Percentiles rank a stretch among this genome's conserved stretches.
phyloP scores from a whole-genome alignment of 2,888 invertebrate species.

The Entomobrya proxima region DNA sequence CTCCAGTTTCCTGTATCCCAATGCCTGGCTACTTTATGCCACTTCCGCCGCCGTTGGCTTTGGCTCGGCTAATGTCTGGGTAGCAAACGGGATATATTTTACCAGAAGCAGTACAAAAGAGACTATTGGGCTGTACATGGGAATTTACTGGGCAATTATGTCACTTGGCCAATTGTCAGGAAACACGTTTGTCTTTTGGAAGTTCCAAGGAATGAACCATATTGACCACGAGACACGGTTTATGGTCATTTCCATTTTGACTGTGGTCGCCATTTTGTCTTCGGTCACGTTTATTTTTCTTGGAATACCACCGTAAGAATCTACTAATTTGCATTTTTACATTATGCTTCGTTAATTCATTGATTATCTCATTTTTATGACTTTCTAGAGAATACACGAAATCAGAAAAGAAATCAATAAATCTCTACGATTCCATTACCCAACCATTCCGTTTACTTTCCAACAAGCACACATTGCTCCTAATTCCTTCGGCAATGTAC shows the following conservation, averaged over 20 bases:
- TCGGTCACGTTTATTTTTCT: conserved; percentile 79
- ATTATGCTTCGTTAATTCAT: neutral
- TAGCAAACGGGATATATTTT: conserved; percentile 94
- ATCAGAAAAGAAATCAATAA: neutral
- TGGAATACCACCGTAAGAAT: conserved; percentile 18
- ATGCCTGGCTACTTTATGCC: conserved; percentile 88
- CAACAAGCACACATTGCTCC: conserved; percentile 85
- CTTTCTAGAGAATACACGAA: neutral
- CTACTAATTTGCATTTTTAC: neutral
- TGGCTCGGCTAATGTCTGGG: conserved; percentile 97
- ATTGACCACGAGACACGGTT: conserved; percentile 86
- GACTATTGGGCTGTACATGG: conserved; percentile 94
- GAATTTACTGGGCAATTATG: conserved; percentile 97
- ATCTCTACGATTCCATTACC: conserved; percentile 7
- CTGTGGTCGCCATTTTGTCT: conserved; percentile 82
- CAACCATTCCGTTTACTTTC: conserved; percentile 50
- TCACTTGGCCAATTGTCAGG: conserved; percentile 91
- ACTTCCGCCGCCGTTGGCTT: conserved; percentile 91
- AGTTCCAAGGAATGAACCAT: conserved; percentile 87
- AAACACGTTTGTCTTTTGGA: conserved; percentile 94
- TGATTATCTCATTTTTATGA: neutral
- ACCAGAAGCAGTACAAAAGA: conserved; percentile 91
- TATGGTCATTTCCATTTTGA: conserved; percentile 88
- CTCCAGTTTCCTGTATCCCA: conserved; percentile 89
- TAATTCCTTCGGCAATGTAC: conserved; percentile 85